phyloP scores from a whole-genome alignment of 1,140 invertebrate genomes.

The Diabrotica undecimpunctata region DNA sequence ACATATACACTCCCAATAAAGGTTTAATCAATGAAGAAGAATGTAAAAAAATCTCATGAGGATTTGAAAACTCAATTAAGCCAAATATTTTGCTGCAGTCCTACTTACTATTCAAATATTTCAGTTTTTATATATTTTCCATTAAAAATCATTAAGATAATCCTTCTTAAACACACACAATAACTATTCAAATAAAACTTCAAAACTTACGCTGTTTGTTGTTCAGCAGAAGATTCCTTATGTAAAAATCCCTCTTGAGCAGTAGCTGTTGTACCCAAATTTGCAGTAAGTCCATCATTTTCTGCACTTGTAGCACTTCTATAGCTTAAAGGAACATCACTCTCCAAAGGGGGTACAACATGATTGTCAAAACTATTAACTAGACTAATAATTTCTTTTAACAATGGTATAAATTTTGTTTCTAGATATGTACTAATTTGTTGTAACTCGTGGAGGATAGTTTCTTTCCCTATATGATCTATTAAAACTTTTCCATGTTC shows the following conservation, averaged over 20 bases:
- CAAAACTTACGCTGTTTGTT: constrained; percentile 28
- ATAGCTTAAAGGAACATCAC: constrained; percentile 42
- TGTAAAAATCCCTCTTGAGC: constrained; percentile 37
- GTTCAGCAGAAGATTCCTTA: constrained; percentile 26
- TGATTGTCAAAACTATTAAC: constrained; percentile 8
- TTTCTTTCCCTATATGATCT: constrained; percentile 32
- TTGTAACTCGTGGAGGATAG: constrained; percentile 32
- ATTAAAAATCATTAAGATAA: too few species aligned
- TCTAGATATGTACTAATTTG: constrained; percentile 34
- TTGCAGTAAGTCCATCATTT: neutral
- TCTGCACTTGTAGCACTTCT: constrained; percentile 21
- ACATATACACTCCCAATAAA: too few species aligned
- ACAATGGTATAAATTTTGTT: constrained; percentile 22
- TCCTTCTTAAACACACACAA: too few species aligned
- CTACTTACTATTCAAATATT: too few species aligned
- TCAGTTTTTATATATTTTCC: too few species aligned
- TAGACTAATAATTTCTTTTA: constrained; percentile 30
- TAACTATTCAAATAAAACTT: neutral
- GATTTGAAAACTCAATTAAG: too few species aligned
- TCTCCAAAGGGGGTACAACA: constrained; percentile 34
- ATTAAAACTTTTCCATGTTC: constrained; percentile 34
- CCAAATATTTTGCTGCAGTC: too few species aligned
- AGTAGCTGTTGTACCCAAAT: constrained; percentile 36
- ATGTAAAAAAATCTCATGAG: too few species aligned
- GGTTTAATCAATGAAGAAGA: too few species aligned